Percentiles rank a stretch among this genome's conserved stretches.
Evolutionary conservation across 1,140 invertebrate species (phyloP).

Genomic region (Muscidifurax raptorellus): DNA sequence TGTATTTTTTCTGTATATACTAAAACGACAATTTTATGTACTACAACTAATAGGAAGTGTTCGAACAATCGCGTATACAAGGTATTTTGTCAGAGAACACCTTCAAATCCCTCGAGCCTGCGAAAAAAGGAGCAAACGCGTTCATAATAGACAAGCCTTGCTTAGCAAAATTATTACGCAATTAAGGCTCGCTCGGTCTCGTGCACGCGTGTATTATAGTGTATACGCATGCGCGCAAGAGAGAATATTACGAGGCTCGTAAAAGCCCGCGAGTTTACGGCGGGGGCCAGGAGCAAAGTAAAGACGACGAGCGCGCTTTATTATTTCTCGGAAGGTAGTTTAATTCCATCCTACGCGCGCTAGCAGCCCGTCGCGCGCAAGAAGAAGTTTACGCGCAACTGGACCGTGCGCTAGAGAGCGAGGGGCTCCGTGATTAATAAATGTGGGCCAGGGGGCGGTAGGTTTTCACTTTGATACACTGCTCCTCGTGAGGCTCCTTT

Average conservation of each 20-base stretch:
- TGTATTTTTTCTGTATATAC: too few relatives aligned
- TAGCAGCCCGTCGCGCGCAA: neutral
- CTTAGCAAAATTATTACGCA: slow-evolving; percentile 37
- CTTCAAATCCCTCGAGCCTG: too few relatives aligned
- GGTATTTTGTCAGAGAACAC: too few relatives aligned
- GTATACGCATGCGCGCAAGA: neutral
- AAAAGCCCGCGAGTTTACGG: slow-evolving; percentile 52
- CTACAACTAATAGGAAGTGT: too few relatives aligned
- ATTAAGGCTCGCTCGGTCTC: neutral
- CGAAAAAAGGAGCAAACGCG: neutral
- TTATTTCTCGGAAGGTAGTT: slow-evolving; percentile 56
- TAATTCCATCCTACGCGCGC: slow-evolving; percentile 28
- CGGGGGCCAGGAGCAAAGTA: slow-evolving; percentile 40
- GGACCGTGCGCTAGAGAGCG: slow-evolving; percentile 5
- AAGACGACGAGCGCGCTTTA: slow-evolving; percentile 52
- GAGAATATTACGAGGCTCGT: slow-evolving; percentile 15
- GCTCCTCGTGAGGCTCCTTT: slow-evolving; percentile 18
- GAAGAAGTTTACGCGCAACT: slow-evolving; percentile 45
- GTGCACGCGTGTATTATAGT: neutral
- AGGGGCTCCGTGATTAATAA: slow-evolving; percentile 30
- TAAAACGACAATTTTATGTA: too few relatives aligned
- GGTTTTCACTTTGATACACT: slow-evolving; percentile 46
- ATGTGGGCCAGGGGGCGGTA: slow-evolving; percentile 32
- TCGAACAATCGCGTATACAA: too few relatives aligned
- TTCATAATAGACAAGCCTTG: neutral